A percentile compares a stretch with the other conserved stretches of the same genome.
phyloP scores from a whole-genome alignment of 2,797 vertebrate genomes.

The Hipposideros larvatus region DNA sequence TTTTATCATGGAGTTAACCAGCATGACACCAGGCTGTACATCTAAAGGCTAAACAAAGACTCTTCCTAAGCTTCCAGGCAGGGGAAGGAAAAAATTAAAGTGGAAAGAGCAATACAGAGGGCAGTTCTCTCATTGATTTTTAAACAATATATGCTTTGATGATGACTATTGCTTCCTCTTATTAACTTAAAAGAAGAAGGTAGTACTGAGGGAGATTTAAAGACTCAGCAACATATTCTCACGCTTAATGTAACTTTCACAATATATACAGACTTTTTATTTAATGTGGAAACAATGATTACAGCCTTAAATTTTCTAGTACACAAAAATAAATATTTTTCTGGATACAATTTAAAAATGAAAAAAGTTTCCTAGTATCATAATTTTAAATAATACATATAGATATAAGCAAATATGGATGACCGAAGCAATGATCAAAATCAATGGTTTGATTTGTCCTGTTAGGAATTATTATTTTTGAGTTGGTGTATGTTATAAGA shows the following conservation, averaged over 20 bases:
- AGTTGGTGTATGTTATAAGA: background rate
- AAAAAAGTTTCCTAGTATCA: background rate
- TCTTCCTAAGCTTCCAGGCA: constrained; percentile 6
- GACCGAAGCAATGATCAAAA: background rate
- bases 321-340: background rate
- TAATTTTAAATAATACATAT: background rate
- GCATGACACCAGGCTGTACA: background rate
- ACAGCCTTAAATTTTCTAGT: background rate
- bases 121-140: constrained; percentile 65
- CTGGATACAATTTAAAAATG: background rate
- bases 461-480: background rate
- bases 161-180: constrained; percentile 56
- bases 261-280: background rate
- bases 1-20: constrained; percentile 6
- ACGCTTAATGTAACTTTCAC: background rate
- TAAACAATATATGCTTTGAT: constrained; percentile 73
- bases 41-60: constrained; percentile 6
- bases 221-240: constrained; percentile 44
- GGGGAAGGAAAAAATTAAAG: constrained; percentile 33
- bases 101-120: constrained; percentile 28
- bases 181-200: constrained; percentile 76
- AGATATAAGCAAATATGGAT: background rate
- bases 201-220: constrained; percentile 53
- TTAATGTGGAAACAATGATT: background rate
- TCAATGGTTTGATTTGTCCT: background rate